Evolutionary conservation across 2,888 invertebrate genomes (phyloP), one percentile per base, ranked within the genome.

Genomic region (Amphipoea oculea): DNA sequence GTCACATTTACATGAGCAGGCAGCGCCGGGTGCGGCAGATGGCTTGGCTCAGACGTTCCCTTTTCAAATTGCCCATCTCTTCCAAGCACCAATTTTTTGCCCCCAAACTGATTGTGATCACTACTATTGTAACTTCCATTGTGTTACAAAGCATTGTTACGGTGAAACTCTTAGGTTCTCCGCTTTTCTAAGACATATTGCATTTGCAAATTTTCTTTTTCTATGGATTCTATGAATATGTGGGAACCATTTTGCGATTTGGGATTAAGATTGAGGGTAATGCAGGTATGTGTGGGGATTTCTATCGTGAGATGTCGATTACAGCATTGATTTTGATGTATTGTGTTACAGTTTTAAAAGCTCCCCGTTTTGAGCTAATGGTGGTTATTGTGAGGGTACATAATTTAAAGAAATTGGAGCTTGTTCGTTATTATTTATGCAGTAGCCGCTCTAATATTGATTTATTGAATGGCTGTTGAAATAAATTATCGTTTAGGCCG

Each of bases 31-130:
- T 95, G 96, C 92, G 94, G 92, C 96, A 96, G 96, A 96, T 96
- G 96, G 91, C 85, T 68, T 79, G 87, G 78, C 89, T 88, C 86
- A 92, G 92, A 90, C 91, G 93, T 91, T 95, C 95, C 95, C 96
- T 94, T 95, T 95, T 94, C 96, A 95, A 48, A 96, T 96, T 96
- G 96, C 92, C 94, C 94, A 93, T 95, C 94, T 95, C 89, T 86
- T 79, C 90, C 88, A 89, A 91, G 90, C 92, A 92, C 86, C 92
- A 90, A 90, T 91, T 94, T 95, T 96, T 95, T 91, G 90, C 91
- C 90, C 90, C 90, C 89, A 90, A 93, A 93, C 93, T 92, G 96
- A 96, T 96, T 95, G 94, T 95, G 94, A 96, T 95, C 95, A 91
- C 90, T 82, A 87, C 92, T 89, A 94, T 95, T 95, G 95, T 94